Conservation (phyloP, 1,140 invertebrate genomes). For the Daktulosphaira vitifoliae region DNA sequence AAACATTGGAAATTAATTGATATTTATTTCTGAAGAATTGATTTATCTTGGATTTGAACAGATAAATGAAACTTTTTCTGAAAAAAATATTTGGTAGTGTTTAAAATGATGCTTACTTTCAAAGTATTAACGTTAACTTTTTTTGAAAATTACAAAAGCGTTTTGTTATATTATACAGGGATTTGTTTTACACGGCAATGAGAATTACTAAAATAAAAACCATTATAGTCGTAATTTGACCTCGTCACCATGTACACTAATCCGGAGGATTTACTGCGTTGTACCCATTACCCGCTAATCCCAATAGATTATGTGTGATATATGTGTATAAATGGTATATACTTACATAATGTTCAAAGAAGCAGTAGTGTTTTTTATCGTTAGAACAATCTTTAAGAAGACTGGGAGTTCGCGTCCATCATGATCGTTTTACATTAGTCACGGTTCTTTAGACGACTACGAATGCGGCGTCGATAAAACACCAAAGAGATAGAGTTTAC, state of each 20-base stretch:
- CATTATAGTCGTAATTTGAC: background rate
- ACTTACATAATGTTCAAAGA: too few species aligned
- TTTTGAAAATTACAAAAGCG: too few species aligned
- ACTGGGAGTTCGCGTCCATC: background rate
- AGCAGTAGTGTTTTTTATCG: background rate
- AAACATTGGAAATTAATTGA: too few species aligned
- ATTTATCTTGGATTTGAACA: too few species aligned
- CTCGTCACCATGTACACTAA: slow-evolving; percentile 1
- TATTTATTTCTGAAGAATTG: too few species aligned
- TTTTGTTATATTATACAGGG: too few species aligned
- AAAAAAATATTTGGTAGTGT: too few species aligned
- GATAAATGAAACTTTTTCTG: too few species aligned
- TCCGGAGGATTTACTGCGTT: slow-evolving; percentile 5
- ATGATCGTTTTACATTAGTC: slow-evolving; percentile 30
- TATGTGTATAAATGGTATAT: too few species aligned
- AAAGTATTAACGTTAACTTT: too few species aligned
- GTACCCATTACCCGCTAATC: slow-evolving; percentile 26
- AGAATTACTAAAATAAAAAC: background rate
- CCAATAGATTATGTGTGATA: background rate
- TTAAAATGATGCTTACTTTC: too few species aligned
- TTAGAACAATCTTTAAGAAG: background rate
- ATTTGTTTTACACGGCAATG: background rate
- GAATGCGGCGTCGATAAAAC: background rate
- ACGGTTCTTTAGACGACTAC: background rate
- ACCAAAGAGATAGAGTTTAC: too few species aligned